Percentiles rank a stretch among this genome's conserved stretches.
phyloP scores from a whole-genome alignment of 2,797 vertebrate species.

The Emydoidea blandingii region DNA sequence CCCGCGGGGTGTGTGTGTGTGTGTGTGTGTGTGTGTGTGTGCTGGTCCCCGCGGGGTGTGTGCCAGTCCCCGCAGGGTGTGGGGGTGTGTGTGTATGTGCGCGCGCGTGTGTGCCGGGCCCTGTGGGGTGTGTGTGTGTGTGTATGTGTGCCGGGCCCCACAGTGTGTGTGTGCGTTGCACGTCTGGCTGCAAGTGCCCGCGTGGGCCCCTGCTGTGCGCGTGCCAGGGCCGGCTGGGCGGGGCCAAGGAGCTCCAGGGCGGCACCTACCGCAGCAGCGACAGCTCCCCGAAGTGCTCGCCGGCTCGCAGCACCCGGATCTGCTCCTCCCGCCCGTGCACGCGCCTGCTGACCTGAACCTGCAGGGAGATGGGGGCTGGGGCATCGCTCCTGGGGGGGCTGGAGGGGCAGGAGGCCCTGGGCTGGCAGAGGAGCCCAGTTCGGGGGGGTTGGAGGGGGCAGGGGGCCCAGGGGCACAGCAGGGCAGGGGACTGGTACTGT shows the following conservation, averaged over 20 bases:
- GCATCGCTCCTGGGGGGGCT: no score
- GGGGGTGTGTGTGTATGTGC: no score
- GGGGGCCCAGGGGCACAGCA: neutral
- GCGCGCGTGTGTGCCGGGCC: no score
- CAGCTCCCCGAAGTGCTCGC: constrained; percentile 89
- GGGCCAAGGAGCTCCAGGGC: neutral
- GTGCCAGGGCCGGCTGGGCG: no score
- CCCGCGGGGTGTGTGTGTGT: no score
- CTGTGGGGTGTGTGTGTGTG: no score
- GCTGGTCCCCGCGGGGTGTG: no score
- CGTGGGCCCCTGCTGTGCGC: rapidly evolving
- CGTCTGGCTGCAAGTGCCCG: rapidly evolving
- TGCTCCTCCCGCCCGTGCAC: constrained; percentile 81
- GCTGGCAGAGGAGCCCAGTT: neutral
- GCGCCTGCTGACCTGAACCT: constrained; percentile 85
- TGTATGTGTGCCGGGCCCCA: no score
- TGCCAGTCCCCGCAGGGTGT: no score
- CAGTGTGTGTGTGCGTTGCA: no score
- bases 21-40: no score
- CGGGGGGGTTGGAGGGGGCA: neutral
- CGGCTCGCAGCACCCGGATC: constrained; percentile 84
- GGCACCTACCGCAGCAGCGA: constrained; percentile 86
- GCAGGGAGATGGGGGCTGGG: neutral
- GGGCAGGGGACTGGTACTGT: no score
- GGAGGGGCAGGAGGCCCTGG: neutral